Evolutionary conservation across 2,888 invertebrate genomes (phyloP), one percentile per base, ranked within the genome.

Genomic region (Nymphalis c-album): DNA sequence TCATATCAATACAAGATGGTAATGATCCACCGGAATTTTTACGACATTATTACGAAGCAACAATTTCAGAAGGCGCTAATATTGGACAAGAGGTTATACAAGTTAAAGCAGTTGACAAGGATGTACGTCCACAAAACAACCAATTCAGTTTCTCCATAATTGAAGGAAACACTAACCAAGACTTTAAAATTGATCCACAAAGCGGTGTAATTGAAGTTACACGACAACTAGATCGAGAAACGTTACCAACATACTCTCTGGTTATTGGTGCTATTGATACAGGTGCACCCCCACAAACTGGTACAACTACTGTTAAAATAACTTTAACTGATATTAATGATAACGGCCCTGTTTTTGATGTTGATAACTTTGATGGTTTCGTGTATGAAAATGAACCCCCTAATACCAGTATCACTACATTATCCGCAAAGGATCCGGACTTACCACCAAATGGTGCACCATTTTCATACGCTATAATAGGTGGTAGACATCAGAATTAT

Each of bases 1-100:
- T 97, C 60, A 96, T 99, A 71, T 96, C 97, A 0, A 97, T 99
- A 72, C 97, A 98, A 89, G 98, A 98, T 85, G 98, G 98, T 22
- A 98, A 98, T 82, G 98, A 98, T 90, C 98, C 98, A 0, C 98
- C 98, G 0, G 97, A 97, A 83, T 99, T 99, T 83, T 86, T 95
- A n/a, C 94, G 96, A 78, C 93, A 93, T 60, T 83, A 94, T 22
- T 98, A 98, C 83, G 95, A 96, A 78, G 94, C 96, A 0, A 94
- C 94, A 70, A 94, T 98, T 26, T 95, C 96, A 0, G 98, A 99
- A 91, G 97, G 96, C 22, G 96, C 95, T 0, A 79, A 87, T 0
- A 86, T 95, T 13, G 98, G 97, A 0, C 95, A 96, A 13, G 94
- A 94, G 81, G 94, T 98, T 0, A 85, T 95, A 47, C 94, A 94